phyloP scores from a whole-genome alignment of 2,113 vertebrate species.

The Tenrec ecaudatus region DNA sequence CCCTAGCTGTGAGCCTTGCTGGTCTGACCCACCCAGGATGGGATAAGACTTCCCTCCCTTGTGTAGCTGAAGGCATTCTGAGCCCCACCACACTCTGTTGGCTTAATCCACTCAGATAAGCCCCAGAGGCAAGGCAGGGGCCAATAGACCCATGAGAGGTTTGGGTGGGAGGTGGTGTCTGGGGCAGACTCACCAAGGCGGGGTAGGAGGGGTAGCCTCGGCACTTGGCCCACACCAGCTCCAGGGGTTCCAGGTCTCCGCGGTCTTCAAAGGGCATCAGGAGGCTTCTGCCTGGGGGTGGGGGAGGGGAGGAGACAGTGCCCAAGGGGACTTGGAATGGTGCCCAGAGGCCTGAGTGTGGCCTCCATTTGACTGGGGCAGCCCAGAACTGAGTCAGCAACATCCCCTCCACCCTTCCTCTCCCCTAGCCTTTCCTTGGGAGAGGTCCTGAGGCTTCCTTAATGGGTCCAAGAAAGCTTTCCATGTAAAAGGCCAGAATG shows the following conservation, averaged over 20 bases:
- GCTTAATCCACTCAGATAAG: constrained; percentile 71
- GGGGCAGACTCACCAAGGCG: constrained; percentile 92
- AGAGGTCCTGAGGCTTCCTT: constrained; percentile 48
- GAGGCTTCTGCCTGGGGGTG: constrained; percentile 89
- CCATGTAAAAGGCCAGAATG: background rate
- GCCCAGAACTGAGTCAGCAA: constrained; percentile 37
- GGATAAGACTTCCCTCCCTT: constrained; percentile 43
- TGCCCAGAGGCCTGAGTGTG: constrained; percentile 67
- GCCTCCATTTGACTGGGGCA: constrained; percentile 60
- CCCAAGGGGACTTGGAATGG: constrained; percentile 74
- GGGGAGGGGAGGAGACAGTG: constrained; percentile 80
- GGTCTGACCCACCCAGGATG: constrained; percentile 12
- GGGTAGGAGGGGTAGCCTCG: constrained; percentile 99
- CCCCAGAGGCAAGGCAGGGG: constrained; percentile 64
- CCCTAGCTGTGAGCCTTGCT: background rate
- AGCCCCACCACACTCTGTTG: constrained; percentile 55
- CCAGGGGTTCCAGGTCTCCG: constrained; percentile 94
- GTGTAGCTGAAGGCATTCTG: constrained; percentile 29
- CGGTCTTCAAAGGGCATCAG: constrained; percentile 91
- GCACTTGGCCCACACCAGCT: constrained; percentile 99
- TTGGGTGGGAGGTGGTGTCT: constrained; percentile 62
- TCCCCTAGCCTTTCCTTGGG: constrained; percentile 48
- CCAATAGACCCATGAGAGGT: constrained; percentile 17
- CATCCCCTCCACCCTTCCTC: constrained; percentile 72
- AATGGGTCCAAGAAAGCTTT: constrained; percentile 39